Percentiles rank a stretch among this genome's conserved stretches.
Evolutionary conservation across 2,797 vertebrate genomes (phyloP).

Genomic region (Gastrophryne carolinensis): DNA sequence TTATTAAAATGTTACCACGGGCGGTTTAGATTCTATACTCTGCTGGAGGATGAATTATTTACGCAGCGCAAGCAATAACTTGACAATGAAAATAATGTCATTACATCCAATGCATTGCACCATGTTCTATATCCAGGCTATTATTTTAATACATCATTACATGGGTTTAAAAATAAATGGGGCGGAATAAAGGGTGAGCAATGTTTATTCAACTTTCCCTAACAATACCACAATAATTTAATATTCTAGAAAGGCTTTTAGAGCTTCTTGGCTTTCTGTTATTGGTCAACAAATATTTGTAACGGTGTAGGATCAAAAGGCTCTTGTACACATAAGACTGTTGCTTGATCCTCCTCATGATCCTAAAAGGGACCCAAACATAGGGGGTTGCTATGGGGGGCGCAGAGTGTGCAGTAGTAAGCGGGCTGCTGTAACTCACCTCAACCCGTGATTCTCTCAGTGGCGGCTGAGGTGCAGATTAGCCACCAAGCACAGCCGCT

Average conservation of each 20-base stretch:
- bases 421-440: too few species aligned
- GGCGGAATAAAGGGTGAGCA: background rate
- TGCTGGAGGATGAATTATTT: background rate
- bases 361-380: too few species aligned
- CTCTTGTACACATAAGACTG: too few species aligned
- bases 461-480: too few species aligned
- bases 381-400: too few species aligned
- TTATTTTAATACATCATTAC: background rate
- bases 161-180: background rate
- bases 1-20: slow-evolving; percentile 30
- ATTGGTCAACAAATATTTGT: background rate
- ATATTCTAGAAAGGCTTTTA: too few species aligned
- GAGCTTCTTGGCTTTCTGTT: background rate
- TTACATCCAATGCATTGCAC: background rate
- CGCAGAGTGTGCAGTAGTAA: too few species aligned
- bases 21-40: background rate
- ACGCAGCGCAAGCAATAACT: background rate
- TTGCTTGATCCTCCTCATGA: too few species aligned
- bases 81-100: background rate
- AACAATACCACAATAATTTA: background rate
- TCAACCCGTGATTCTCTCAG: too few species aligned
- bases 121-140: background rate
- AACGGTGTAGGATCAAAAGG: too few species aligned
- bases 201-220: background rate
- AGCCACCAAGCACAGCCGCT: too few species aligned